Base-by-base conservation (phyloP, 92 coral and sea anemone species). In the Heliopora coerulea region DNA sequence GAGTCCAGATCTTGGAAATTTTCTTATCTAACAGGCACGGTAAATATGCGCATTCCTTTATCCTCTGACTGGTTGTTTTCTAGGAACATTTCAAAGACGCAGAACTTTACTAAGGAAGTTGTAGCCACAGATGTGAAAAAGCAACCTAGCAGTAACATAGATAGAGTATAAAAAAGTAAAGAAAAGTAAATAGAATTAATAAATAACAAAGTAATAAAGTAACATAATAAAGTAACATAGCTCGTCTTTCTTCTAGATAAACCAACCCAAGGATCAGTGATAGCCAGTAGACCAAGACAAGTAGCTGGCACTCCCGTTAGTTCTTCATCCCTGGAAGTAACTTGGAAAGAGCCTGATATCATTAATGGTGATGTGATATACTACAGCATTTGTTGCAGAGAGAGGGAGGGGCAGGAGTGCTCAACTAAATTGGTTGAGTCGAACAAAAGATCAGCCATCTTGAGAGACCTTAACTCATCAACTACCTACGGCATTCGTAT, bases 401-500 rank as follows among this genome's bases (percentile, higher is more conserved):
- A 23, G 19, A 13, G 10, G 25, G 31, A 56, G 25, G 59, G 18
- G 19, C 49, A 34, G 15, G 74, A 46, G 0, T 67, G 74, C 33
- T 9, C n/a, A 49, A 46, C 59, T 25, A 44, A 1, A 35, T 17
- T 67, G 32, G 40, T 33, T 49, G 59, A 67, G 59, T 40, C 74
- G 0, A 25, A 18, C 7, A 20, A 28, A 27, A 21, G 30, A 3
- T 67, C 74, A 17, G 59, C 41, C 41, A 48, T 67, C 0, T 19
- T 67, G 24, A 0, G 17, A 11, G 58, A 18, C 14, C 74, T 67
- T 15, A 2, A 54, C 49, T 28, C 77, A 18, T 52, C 63, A 9
- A 70, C 77, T 1, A 25, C 21, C 19, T 70, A 70, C 17, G 39
- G 34, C 49, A 34, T 70, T 19, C 77, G 63, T 32, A 49, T 70